These are phyloP conservation scores for Acridotheres tristis DNA, from an alignment of 2,797 vertebrate genomes.

Conservation along the genomic window DNA sequence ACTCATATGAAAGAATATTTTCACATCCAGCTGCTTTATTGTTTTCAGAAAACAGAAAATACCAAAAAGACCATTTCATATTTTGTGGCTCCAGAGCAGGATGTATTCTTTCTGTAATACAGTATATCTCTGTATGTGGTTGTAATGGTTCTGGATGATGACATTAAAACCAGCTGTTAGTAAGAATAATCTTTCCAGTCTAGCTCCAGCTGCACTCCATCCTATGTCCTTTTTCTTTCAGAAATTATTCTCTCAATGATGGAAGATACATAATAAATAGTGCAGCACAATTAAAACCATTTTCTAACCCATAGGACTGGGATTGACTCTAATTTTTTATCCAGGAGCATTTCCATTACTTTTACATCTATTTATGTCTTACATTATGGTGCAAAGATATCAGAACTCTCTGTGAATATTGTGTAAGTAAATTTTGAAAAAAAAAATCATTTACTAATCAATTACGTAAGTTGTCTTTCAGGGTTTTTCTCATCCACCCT, in stretches of 20 bases:
- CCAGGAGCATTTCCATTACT: neutral
- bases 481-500: neutral
- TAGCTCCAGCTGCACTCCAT: neutral
- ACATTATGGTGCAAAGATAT: neutral
- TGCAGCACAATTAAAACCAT: neutral
- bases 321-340: neutral
- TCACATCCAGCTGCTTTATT: neutral
- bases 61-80: neutral
- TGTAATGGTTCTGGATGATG: neutral
- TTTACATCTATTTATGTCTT: neutral
- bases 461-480: neutral
- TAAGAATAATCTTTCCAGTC: neutral
- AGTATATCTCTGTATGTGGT: neutral
- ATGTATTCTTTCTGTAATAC: neutral
- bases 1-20: neutral
- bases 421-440: neutral
- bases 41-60: neutral
- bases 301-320: neutral
- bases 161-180: neutral
- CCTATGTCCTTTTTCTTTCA: neutral
- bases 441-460: neutral
- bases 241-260: neutral
- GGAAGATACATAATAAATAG: neutral
- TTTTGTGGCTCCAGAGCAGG: neutral
- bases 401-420: neutral